Conservation (phyloP, 1,140 invertebrate species). For the Ctenoplectra terminalis region DNA sequence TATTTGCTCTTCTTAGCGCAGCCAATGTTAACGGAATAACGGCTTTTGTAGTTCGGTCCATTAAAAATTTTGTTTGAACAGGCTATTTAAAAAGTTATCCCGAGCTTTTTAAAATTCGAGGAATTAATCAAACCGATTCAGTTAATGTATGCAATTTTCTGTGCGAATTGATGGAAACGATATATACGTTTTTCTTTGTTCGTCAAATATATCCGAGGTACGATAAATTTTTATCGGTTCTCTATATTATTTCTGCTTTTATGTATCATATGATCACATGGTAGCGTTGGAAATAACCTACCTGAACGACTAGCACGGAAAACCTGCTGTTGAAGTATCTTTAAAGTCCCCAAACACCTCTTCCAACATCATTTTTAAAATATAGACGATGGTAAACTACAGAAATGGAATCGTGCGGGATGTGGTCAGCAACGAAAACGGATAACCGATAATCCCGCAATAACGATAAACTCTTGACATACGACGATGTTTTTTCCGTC, state of each 20-base stretch:
- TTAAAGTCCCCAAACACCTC: no score
- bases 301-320: no score
- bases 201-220: no score
- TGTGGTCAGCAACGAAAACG: not conserved
- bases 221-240: no score
- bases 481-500: not conserved
- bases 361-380: not conserved
- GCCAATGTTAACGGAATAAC: not conserved
- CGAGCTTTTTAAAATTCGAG: not conserved
- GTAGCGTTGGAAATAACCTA: no score
- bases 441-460: conserved; percentile 42
- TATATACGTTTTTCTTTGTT: no score
- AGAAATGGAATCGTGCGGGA: conserved; percentile 22
- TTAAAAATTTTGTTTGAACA: not conserved
- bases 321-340: no score
- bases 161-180: not conserved
- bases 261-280: no score
- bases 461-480: conserved; percentile 48
- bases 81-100: no score
- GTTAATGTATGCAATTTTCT: no score
- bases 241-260: no score
- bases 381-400: not conserved
- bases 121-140: no score
- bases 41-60: not conserved
- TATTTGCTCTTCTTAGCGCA: not conserved